Conservation (phyloP, 35 echinoderm and acorn worm species). For the Lytechinus pictus region DNA sequence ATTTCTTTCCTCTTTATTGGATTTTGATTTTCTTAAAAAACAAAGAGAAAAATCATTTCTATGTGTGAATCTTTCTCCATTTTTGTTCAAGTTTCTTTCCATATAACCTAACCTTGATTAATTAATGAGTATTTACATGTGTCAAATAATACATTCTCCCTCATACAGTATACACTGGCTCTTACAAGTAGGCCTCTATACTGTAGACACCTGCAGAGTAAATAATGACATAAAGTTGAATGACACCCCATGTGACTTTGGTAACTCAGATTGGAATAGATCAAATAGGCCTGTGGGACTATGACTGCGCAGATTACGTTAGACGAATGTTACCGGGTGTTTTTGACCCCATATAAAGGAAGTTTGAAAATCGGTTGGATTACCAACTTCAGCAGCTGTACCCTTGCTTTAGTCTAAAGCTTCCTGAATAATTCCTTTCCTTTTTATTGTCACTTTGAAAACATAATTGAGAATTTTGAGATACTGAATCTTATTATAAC, state of each 20-base stretch:
- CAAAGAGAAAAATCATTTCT: too few relatives aligned
- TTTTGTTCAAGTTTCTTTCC: too few relatives aligned
- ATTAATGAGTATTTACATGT: too few relatives aligned
- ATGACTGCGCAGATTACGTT: background rate
- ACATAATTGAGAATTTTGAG: background rate
- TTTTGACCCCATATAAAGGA: conserved; percentile 3
- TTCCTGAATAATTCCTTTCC: background rate
- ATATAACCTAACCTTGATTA: too few relatives aligned
- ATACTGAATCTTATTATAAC: background rate
- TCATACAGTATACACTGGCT: too few relatives aligned
- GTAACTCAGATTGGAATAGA: background rate
- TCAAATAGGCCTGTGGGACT: background rate
- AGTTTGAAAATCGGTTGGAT: conserved; percentile 4
- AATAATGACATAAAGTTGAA: background rate
- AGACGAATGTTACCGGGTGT: background rate
- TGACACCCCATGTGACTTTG: too few relatives aligned
- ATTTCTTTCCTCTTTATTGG: too few relatives aligned
- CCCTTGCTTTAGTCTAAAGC: background rate
- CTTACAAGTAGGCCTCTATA: too few relatives aligned
- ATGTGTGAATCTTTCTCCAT: too few relatives aligned
- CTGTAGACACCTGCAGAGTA: too few relatives aligned
- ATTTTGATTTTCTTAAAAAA: too few relatives aligned
- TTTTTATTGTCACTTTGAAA: background rate
- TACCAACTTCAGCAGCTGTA: background rate
- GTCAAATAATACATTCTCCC: too few relatives aligned